Percentiles rank a stretch among this genome's conserved stretches.
phyloP scores from a whole-genome alignment of 2,797 vertebrate genomes.

The Xyrichtys novacula region DNA sequence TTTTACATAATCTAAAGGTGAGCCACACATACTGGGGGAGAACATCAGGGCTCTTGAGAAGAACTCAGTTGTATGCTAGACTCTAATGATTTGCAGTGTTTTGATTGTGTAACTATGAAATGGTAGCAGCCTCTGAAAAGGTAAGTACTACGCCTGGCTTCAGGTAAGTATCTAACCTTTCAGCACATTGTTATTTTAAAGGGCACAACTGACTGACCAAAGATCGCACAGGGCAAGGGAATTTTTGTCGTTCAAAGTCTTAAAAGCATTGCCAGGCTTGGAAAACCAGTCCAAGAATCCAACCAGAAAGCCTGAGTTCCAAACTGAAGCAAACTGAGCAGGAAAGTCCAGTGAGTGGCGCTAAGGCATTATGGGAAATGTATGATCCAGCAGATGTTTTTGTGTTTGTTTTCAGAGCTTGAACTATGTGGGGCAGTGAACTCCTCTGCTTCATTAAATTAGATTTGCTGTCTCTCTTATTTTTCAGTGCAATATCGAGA shows the following conservation, averaged over 20 bases:
- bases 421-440: background rate
- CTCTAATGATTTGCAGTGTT: slow-evolving; percentile 46
- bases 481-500: slow-evolving; percentile 3
- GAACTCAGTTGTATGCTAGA: slow-evolving; percentile 52
- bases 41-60: slow-evolving; percentile 26
- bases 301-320: background rate
- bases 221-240: slow-evolving; percentile 11
- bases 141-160: slow-evolving; percentile 73
- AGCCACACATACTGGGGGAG: slow-evolving; percentile 38
- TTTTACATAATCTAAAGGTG: slow-evolving; percentile 50
- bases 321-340: slow-evolving; percentile 5
- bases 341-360: background rate
- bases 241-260: too few species aligned
- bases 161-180: slow-evolving; percentile 73
- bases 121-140: slow-evolving; percentile 64
- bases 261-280: background rate
- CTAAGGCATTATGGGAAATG: background rate
- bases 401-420: background rate
- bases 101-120: slow-evolving; percentile 59
- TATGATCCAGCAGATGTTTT: background rate
- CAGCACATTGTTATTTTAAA: slow-evolving; percentile 26
- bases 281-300: background rate
- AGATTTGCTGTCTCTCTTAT: rapidly evolving
- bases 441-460: background rate
- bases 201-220: slow-evolving; percentile 19